Base-by-base conservation (phyloP, 2,888 invertebrate genomes). In the Nysson spinosus region DNA sequence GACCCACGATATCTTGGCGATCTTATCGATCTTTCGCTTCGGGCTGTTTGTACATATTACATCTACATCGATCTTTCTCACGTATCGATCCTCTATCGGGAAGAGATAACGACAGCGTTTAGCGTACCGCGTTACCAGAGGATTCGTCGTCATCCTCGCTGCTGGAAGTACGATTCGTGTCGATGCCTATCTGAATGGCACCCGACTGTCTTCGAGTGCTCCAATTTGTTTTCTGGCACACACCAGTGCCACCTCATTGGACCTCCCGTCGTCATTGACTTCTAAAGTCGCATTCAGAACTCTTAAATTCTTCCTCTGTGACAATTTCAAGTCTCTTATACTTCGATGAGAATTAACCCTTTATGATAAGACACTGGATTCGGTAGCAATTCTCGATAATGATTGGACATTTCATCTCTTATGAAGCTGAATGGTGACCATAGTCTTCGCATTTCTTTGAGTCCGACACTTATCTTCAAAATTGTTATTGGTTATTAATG, bases 111-210 rank as follows among this genome's bases (percentile, higher is more conserved):
- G 39, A 55, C 54, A 34, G 19, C 56, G 63, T 64, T 61, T 63
- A 67, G 52, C 62, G 46, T 12, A 42, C 24, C 42, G 30, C 19
- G 40, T 56, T 47, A 35, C 26, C 51, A 12, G 47, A 49, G 44
- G 30, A 24, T 56, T 44, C 58, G 52, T 58, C 55, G 64, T 65
- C 47, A 65, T 65, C 63, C 50, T 65, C 67, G 57, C 67, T 30
- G 65, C 50, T 71, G 63, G 60, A 66, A 66, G 52, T 34, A 35
- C 43, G 62, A 60, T 71, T 62, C 63, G 57, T 71, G 71, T 73
- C 77, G 76, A 75, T 75, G 62, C 49, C 55, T 74, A 76, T 76
- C 75, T 74, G 68, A 77, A 64, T 63, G 77, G 69, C 74, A 76
- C 60, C 69, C 75, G 74, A 67, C 69, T 74, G 75, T 77, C 75